Evolutionary conservation across 2,888 invertebrate genomes (phyloP).

Genomic region (Chaetogeoica ovagalla): DNA sequence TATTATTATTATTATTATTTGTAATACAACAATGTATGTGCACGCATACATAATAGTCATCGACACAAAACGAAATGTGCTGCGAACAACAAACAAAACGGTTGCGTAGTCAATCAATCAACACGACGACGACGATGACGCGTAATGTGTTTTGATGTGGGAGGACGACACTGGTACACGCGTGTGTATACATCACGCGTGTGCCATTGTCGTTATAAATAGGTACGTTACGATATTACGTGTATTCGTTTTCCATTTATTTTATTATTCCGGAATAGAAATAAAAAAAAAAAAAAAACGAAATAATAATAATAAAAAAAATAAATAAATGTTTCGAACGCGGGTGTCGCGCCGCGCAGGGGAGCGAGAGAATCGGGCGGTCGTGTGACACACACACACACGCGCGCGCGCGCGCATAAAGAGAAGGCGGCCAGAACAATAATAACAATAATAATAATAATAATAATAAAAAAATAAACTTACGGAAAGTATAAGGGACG

Average conservation of each 20-base stretch:
- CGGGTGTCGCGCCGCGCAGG: background rate
- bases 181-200: constrained; percentile 17
- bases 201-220: constrained; percentile 13
- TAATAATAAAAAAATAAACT: constrained; percentile 21
- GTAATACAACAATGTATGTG: background rate
- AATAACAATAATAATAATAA: constrained; percentile 2
- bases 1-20: too few relatives aligned
- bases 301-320: too few relatives aligned
- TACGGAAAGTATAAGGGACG: constrained; percentile 28
- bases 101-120: constrained; percentile 33
- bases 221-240: background rate
- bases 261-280: constrained; percentile 31
- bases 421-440: background rate
- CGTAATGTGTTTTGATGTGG: background rate
- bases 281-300: background rate
- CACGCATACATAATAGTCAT: background rate
- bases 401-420: background rate
- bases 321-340: background rate
- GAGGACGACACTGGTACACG: constrained; percentile 32
- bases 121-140: background rate
- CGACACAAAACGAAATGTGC: constrained; percentile 1
- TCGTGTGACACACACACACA: too few relatives aligned
- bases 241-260: constrained; percentile 30
- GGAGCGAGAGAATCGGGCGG: background rate
- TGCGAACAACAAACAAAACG: constrained; percentile 22